Percentiles rank a stretch among this genome's conserved stretches.
Evolutionary conservation across 1,140 invertebrate species (phyloP).

Genomic region (Drosophila kepulauana): DNA sequence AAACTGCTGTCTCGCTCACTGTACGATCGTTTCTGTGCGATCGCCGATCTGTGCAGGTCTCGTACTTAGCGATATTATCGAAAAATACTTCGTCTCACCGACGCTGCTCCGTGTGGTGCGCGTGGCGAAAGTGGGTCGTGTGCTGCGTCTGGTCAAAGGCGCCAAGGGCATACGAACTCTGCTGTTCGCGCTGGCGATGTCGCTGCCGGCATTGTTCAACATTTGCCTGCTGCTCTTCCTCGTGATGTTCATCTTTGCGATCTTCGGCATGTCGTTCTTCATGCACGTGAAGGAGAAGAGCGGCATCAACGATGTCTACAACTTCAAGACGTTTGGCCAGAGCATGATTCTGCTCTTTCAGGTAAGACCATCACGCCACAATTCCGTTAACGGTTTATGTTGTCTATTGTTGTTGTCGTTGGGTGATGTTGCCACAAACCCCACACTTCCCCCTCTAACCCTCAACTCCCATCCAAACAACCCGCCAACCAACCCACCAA

Average conservation of each 20-base stretch:
- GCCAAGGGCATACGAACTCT: slow-evolving; percentile 98
- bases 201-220: slow-evolving; percentile 98
- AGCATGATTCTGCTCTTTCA: slow-evolving; percentile 99
- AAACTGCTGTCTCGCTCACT: slow-evolving; percentile 13
- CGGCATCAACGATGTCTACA: slow-evolving; percentile 98
- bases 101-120: slow-evolving; percentile 98
- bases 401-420: slow-evolving; percentile 85
- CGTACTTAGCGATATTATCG: slow-evolving; percentile 97
- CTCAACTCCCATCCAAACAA: neutral
- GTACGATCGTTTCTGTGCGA: neutral
- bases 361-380: slow-evolving; percentile 86
- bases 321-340: slow-evolving; percentile 99
- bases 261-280: slow-evolving; percentile 99
- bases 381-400: slow-evolving; percentile 84
- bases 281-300: slow-evolving; percentile 98
- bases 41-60: slow-evolving; percentile 88
- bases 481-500: slow-evolving; percentile 3
- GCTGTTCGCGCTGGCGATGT: slow-evolving; percentile 98
- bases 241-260: slow-evolving; percentile 99
- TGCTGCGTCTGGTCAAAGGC: slow-evolving; percentile 98
- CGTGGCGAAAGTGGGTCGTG: slow-evolving; percentile 98
- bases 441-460: neutral
- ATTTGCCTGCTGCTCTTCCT: slow-evolving; percentile 98
- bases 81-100: slow-evolving; percentile 98
- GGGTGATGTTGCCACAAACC: slow-evolving; percentile 82